Evolutionary conservation across 2,797 vertebrate genomes (phyloP), one percentile per base, ranked within the genome.

Genomic region (Tokudaia muenninki): DNA sequence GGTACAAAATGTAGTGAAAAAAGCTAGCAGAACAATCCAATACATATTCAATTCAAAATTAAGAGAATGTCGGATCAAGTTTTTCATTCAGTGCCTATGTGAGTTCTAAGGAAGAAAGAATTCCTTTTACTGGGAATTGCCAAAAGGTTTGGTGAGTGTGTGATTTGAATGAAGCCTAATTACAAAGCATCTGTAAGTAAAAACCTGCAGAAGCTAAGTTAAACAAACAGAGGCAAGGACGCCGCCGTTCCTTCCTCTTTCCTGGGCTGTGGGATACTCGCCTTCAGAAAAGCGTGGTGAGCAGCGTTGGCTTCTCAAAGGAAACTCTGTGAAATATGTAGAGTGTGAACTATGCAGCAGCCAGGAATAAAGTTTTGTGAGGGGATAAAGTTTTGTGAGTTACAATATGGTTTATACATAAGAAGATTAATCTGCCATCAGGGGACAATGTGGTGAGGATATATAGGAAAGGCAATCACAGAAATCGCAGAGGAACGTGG

Each of bases 61-160:
- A 90, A 65, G 6, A 75, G 74, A 96, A 80, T 5, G 11, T 19
- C 29, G 59, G 12, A 29, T 79, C 55, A 91, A 80, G 61, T n/a
- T 72, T 47, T 21, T 17, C 47, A 55, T 65, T 79, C 10, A 29
- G 57, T 90, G 2, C 50, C 4, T 63, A 29, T 12, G 6, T 59
- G n/a, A 80, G 70, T 89, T 94, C 29, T 83, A 16, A 79, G 14
- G 16, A 65, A 92, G 63, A 92, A 92, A 92, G 8, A 96, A 37
- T 4, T 80, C 10, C 21, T 82, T 79, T 59, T 41, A 59, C 37
- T 31, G 74, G 12, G 16, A 90, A 5, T 6, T 77, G 74, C 17
- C 34, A 81, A 87, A 29, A 3, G 59, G 50, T 13, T 14, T 44
- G 34, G 17, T 1, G 11, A 80, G 50, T 65, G 29, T 14, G 1